Base-by-base conservation (phyloP, 2,797 vertebrate species). In the Anniella stebbinsi region DNA sequence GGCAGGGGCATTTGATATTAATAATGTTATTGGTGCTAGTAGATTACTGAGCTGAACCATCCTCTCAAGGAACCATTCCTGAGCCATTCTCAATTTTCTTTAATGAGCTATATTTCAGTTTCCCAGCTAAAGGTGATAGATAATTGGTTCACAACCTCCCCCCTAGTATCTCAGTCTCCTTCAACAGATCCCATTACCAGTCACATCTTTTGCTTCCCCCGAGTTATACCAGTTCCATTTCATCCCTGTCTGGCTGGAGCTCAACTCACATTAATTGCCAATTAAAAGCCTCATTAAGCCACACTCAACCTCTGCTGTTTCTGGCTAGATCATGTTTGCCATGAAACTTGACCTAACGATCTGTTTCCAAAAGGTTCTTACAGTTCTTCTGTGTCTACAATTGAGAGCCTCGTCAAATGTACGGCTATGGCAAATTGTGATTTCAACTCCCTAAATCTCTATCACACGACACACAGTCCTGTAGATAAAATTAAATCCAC, bases 191-290 rank as follows among this genome's bases (percentile, higher is more conserved):
- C 41, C 48, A 13, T 23, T 21, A 86, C 72, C 60, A 73, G 48
- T 60, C 12, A n/a, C 78, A 28, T 88, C 18, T 88, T 81, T 81
- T 51, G 41, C 66, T 70, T 84, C 11, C 15, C 67, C 18, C 72
- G 45, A n/a, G 17, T 67, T 51, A 70, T 72, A 41, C 41, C 17
- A 41, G 15, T 72, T 21, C 57, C 36, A 81, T 70, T 70, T 57
- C 51, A 81, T 73, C 54, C 84, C 41, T 73, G 38, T 57, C 54
- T 90, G 89, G 54, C 66, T 48, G 38, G 48, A 38, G 18, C 33
- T 90, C 89, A 86, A 57, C 23, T 73, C 69, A 90, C 89, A 81
- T 90, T 90, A 90, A 90, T 36, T 90, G 67, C 69, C 84, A 90
- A 81, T 90, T 90, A 86, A 80, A 86, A 41, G 84, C 54, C 38